Base-by-base conservation (phyloP, 1,140 invertebrate species). In the Euura saliciscinereae region DNA sequence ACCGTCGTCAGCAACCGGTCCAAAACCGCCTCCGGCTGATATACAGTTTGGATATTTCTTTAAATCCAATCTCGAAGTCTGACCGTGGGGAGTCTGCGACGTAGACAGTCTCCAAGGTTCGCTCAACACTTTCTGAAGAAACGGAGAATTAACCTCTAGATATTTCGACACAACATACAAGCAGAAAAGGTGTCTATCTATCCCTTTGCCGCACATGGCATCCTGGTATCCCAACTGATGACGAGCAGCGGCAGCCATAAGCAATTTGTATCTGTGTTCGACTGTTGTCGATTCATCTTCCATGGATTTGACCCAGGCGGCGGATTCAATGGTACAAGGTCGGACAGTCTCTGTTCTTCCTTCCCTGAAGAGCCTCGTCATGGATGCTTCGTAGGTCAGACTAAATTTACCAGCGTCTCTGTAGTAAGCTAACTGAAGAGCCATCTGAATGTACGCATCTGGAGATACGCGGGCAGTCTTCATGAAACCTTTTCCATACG, bases 101-200 rank as follows among this genome's bases (percentile, higher is more conserved):
- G 98, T 99, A 1, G 98, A 99, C 4, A 99, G 90, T 79, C 96
- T 91, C 97, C 98, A 99, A 8, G 98, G 97, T 84, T 99, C 98
- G 84, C 96, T 98, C 68, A 99, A 90, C 45, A 99, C 97, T 87
- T 99, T 94, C 89, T 96, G 84, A 28, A 99, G 89, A 90, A 99
- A 99, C 13, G 97, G 97, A 42, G 96, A 98, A 77, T 99, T 97
- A 6, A 99, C 91, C 87, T 99, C 97, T 65, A 99, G 89, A 84
- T 99, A 99, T 87, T 98, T 98, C 28, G 97, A 98, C 66, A 99
- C 94, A 43, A 99, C 97, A 85, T 99, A 99, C 2, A 99, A 90
- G 83, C 98, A 99, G 89, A 99, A 99, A 5, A 99, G 88, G 88
- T 99, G 98, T 64, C 98, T 91, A 86, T 99, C 98, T 77, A 99